Evolutionary conservation across 2,888 invertebrate genomes (phyloP), one percentile per base, ranked within the genome.

Genomic region (Clusia tigrina): DNA sequence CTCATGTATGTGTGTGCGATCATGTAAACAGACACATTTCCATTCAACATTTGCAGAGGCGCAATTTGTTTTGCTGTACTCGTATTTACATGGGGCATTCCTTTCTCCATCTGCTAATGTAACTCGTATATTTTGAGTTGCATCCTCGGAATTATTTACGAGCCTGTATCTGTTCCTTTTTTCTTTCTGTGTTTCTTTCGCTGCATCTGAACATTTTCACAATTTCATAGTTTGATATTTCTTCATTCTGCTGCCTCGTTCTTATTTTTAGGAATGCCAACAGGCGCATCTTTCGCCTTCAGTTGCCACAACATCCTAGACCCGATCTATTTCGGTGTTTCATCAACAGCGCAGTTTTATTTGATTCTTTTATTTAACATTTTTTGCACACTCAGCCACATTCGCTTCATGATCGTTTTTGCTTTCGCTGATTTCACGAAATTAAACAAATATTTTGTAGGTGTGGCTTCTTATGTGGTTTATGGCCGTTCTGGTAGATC

Each of bases 401-500:
- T 55, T 54, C 32, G 17, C 32, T 2, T 54, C 3, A 2, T 22
- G 9, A 2, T 54, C 5, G 48, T 48, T 48, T 23, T 25, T 54
- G 54, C 25, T 25, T 15, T 15, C 10, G 25, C 32, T 54, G 23
- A 58, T 54, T 64, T 64, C 62, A 18, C 58, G 12, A 58, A 26
- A 20, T 62, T 52, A 58, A 72, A 71, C 72, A 73, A 75, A 74
- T 74, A 74, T 77, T 74, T 76, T 74, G 75, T 76, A 78, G 75
- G 75, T 76, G 75, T 77, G 75, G 74, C 71, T 66, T 58, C 22
- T n/a, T 48, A 53, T 61, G 67, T 63, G 68, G 68, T 63, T 78
- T 78, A 76, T 72, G 77, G 76, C 57, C 77, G 78, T 77, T 78
- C 76, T 76, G 78, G 71, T 78, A 77, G 74, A 77, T 77, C 70